These are phyloP conservation scores for Drosophila virilis DNA, from an alignment of 1,140 invertebrate genomes.

Conservation along the genomic window DNA sequence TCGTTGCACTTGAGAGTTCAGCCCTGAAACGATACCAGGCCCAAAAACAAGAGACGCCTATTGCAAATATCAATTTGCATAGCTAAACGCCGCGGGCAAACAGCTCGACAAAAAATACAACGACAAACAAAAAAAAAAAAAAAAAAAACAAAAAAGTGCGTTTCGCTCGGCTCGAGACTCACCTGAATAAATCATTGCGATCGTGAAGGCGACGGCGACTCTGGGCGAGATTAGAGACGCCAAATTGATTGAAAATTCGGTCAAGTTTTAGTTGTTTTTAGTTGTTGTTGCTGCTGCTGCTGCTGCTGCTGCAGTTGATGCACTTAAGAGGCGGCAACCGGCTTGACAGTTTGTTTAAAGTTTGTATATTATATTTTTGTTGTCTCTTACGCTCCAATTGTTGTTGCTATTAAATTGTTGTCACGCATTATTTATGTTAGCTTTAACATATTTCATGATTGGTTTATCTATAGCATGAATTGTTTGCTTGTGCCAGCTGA, in stretches of 20 bases:
- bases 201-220: slow-evolving; percentile 43
- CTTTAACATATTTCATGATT: slow-evolving; percentile 44
- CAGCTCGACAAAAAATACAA: not conserved
- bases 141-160: slow-evolving; percentile 25
- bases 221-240: slow-evolving; percentile 69
- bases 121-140: not conserved
- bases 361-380: slow-evolving; percentile 42
- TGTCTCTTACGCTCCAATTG: slow-evolving; percentile 34
- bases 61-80: slow-evolving; percentile 52
- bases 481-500: slow-evolving; percentile 35
- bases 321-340: slow-evolving; percentile 63
- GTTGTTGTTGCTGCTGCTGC: slow-evolving; percentile 32
- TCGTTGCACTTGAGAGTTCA: slow-evolving; percentile 39
- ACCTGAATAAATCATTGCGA: slow-evolving; percentile 77
- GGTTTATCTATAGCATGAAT: slow-evolving; percentile 21
- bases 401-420: slow-evolving; percentile 57
- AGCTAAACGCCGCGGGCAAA: slow-evolving; percentile 36
- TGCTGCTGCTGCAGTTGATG: slow-evolving; percentile 37
- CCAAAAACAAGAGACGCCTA: slow-evolving; percentile 19
- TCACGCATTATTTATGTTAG: slow-evolving; percentile 57
- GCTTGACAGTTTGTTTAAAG: slow-evolving; percentile 53
- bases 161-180: slow-evolving; percentile 46
- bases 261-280: slow-evolving; percentile 51
- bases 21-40: slow-evolving; percentile 36
- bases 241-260: slow-evolving; percentile 69